phyloP scores from a whole-genome alignment of 2,888 invertebrate species.

The Steinernema hermaphroditum region DNA sequence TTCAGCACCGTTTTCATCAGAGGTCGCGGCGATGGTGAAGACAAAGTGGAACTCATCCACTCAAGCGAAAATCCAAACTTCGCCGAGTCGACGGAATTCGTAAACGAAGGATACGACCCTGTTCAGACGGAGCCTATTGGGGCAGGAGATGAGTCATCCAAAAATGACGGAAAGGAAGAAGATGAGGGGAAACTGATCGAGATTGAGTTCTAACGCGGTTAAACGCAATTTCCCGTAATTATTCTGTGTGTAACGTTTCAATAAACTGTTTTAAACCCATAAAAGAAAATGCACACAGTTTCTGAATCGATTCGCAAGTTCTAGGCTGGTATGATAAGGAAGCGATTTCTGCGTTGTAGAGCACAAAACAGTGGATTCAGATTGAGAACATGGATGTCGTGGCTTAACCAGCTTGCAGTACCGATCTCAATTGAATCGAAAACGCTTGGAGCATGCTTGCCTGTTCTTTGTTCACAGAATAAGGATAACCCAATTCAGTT shows the following conservation, averaged over 20 bases:
- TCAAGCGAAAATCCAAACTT: conserved; percentile 10
- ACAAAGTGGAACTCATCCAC: background rate
- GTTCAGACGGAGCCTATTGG: background rate
- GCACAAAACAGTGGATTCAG: too few relatives aligned
- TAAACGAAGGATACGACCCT: background rate
- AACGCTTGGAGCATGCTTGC: too few relatives aligned
- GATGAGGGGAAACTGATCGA: background rate
- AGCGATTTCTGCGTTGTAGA: too few relatives aligned
- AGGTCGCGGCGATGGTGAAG: background rate
- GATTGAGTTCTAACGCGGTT: background rate
- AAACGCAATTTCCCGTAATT: background rate
- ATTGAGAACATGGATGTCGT: too few relatives aligned
- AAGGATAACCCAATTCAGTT: too few relatives aligned
- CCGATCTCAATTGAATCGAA: too few relatives aligned
- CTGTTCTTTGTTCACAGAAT: too few relatives aligned
- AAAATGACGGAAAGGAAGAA: background rate
- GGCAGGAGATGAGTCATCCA: background rate
- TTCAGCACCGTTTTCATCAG: background rate
- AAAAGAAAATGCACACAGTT: background rate
- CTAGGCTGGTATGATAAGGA: too few relatives aligned
- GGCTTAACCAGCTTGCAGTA: too few relatives aligned
- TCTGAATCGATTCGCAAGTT: background rate
- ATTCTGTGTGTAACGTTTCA: background rate
- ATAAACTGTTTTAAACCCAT: background rate
- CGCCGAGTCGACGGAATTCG: background rate